phyloP scores from a whole-genome alignment of 2,888 invertebrate genomes.

The Diplazon laetatorius region DNA sequence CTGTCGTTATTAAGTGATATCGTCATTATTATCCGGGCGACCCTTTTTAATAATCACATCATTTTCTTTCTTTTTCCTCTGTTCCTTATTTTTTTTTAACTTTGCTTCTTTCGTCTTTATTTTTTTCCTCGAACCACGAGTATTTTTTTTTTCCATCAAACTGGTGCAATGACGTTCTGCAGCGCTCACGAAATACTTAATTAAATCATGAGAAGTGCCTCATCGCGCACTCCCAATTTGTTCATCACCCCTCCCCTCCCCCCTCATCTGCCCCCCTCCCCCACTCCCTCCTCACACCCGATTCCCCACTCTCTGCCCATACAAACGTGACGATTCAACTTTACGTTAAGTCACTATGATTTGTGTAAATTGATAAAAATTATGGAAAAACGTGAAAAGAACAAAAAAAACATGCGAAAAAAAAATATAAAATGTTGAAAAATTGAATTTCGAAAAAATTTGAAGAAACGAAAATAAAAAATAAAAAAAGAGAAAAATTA shows the following conservation, averaged over 20 bases:
- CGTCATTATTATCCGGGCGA: constrained; percentile 48
- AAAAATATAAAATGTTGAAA: constrained; percentile 49
- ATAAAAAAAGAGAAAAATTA: constrained; percentile 14
- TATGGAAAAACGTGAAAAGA: constrained; percentile 8
- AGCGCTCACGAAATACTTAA: constrained; percentile 73
- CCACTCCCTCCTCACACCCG: no score
- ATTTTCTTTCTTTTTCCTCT: constrained; percentile 34
- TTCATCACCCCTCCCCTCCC: constrained; percentile 48
- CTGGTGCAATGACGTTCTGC: constrained; percentile 63
- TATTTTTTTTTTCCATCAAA: constrained; percentile 56
- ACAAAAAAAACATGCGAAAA: constrained; percentile 46
- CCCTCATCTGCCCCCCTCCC: constrained; percentile 3
- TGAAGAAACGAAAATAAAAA: constrained; percentile 20
- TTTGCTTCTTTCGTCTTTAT: no score
- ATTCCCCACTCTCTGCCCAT: no score
- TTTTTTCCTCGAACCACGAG: constrained; percentile 52
- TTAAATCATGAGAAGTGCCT: constrained; percentile 65
- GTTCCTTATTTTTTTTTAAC: constrained; percentile 42
- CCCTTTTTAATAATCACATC: constrained; percentile 21
- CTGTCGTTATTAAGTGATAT: constrained; percentile 52
- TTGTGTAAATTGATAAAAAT: constrained; percentile 67
- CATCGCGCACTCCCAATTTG: constrained; percentile 58
- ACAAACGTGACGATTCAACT: constrained; percentile 54
- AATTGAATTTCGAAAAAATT: no score
- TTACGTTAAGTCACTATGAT: constrained; percentile 63